Base-by-base conservation (phyloP, 2,888 invertebrate species). In the Endomychus coccineus region DNA sequence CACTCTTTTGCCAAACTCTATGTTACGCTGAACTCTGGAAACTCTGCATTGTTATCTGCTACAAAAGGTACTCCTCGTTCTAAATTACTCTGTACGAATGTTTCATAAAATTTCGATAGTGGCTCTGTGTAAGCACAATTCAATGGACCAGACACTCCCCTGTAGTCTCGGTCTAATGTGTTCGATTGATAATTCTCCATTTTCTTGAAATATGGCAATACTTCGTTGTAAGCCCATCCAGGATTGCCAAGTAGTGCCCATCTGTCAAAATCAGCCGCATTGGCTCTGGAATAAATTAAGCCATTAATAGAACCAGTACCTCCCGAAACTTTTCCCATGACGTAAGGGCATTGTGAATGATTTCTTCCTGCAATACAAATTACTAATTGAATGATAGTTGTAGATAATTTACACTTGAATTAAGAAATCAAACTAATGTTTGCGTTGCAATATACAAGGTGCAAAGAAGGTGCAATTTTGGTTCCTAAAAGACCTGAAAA, bases 171-270 rank as follows among this genome's bases (percentile, higher is more conserved):
- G 32, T 72, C 74, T 9, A 22, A 23, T 32, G 85, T 61, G 6
- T 25, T 11, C 55, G 85, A 85, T 64, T 84, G 82, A 59, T 83
- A 85, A 59, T 85, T 43, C 35, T 54, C 51, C 1, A 53, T 52
- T 45, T 55, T 56, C 15, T 49, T 46, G 39, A 61, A 74, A 49
- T 73, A 74, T 2, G 70, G 71, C 10, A 73, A 55, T 3, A 64
- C 72, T 1, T 78, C 74, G 1, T 66, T 51, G 49, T 77, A 78
- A 2, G 80, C 71, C 91, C 91, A 91, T 5, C 87, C 88, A 0
- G 78, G 70, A 51, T 90, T 90, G 0, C 90, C 90, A n/a, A n/a
- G n/a, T n/a, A n/a, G n/a, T n/a, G n/a, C n/a, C 75, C 75, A 86
- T 61, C 70, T 63, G 49, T 85, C 78, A 62, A 79, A 86, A 53